These are phyloP conservation scores for Drosophila antonietae DNA, from an alignment of 2,888 invertebrate species.

Conservation along the genomic window DNA sequence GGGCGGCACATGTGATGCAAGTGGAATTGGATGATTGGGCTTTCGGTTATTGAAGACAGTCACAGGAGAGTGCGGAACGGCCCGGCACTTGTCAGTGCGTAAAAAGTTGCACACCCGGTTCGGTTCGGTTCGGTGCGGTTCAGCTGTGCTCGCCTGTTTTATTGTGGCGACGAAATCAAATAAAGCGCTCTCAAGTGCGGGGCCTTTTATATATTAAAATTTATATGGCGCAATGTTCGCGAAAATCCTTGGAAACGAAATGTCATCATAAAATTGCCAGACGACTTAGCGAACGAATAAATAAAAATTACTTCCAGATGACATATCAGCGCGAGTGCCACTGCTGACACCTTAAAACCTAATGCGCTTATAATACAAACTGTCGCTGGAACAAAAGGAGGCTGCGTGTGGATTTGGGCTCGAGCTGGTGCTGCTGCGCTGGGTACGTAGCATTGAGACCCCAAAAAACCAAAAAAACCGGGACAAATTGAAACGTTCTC, in stretches of 20 bases:
- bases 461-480: constrained; percentile 43
- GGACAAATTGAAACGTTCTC: constrained; percentile 76
- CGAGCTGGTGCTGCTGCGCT: not conserved
- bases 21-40: constrained; percentile 47
- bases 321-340: constrained; percentile 78
- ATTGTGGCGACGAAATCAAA: constrained; percentile 80
- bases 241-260: constrained; percentile 79
- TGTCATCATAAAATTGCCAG: constrained; percentile 80
- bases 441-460: constrained; percentile 19
- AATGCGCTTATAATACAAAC: constrained; percentile 81
- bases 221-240: constrained; percentile 66
- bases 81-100: constrained; percentile 58
- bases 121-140: constrained; percentile 5
- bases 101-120: constrained; percentile 52
- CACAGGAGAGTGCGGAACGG: not conserved
- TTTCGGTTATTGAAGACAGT: constrained; percentile 13
- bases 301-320: constrained; percentile 80
- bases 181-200: constrained; percentile 61
- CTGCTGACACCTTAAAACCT: constrained; percentile 80
- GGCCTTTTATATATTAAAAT: constrained; percentile 76
- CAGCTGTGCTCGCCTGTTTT: constrained; percentile 46
- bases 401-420: constrained; percentile 4
- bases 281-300: constrained; percentile 78
- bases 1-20: constrained; percentile 61
- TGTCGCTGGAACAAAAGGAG: constrained; percentile 49